phyloP scores from a whole-genome alignment of 2,113 vertebrate genomes.

The Zapus hudsonius region DNA sequence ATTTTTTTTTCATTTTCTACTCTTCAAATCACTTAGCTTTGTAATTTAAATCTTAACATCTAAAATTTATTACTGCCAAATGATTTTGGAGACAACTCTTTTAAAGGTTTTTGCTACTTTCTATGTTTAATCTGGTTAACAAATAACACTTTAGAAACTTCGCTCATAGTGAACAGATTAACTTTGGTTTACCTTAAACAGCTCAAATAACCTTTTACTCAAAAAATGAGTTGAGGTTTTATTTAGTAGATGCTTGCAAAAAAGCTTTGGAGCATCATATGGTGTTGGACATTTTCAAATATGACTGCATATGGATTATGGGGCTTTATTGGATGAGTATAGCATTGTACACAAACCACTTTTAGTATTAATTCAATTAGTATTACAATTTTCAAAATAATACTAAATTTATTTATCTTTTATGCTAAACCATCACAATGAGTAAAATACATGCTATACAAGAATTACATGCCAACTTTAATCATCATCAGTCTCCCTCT shows the following conservation, averaged over 20 bases:
- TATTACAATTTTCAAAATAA: constrained; percentile 3
- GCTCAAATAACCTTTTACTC: constrained; percentile 18
- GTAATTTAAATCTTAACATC: constrained; percentile 25
- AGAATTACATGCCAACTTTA: background rate
- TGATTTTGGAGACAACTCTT: constrained; percentile 12
- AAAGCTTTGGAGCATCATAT: constrained; percentile 20
- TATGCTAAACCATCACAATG: background rate
- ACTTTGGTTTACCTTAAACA: background rate
- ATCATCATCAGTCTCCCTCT: background rate
- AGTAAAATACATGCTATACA: background rate
- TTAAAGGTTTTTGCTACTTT: background rate
- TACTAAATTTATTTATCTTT: background rate
- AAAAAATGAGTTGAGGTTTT: constrained; percentile 20
- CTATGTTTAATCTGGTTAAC: background rate
- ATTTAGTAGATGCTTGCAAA: background rate
- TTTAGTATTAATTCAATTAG: background rate
- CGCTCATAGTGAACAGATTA: background rate
- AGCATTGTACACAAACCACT: background rate
- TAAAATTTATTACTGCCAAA: background rate
- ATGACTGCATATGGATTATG: background rate
- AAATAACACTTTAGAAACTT: background rate
- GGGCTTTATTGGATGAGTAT: background rate
- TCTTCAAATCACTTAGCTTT: background rate
- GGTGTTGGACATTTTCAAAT: background rate
- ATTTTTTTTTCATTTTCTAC: background rate